These are phyloP conservation scores for Mus spretus DNA, from an alignment of 2,797 vertebrate genomes.

Conservation along the genomic window DNA sequence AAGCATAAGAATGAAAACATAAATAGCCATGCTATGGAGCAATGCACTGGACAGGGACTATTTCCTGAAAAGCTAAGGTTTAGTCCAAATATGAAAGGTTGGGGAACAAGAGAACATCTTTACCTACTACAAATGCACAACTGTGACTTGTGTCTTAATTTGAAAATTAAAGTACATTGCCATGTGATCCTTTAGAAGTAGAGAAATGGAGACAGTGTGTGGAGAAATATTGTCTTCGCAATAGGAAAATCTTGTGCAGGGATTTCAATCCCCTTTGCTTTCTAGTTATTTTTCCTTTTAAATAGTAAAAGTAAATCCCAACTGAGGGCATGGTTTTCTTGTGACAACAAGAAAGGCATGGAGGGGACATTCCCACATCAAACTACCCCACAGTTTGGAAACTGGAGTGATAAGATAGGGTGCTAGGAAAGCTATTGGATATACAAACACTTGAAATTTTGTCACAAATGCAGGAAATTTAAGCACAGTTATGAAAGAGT, in stretches of 20 bases:
- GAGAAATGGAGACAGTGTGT: accelerated
- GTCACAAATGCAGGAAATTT: background rate
- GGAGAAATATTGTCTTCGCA: background rate
- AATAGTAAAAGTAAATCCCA: background rate
- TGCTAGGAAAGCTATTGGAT: background rate
- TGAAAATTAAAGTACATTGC: constrained; percentile 13
- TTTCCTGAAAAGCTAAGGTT: background rate
- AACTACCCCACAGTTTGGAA: background rate
- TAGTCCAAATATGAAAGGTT: background rate
- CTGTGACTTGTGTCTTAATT: background rate
- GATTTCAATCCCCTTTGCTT: background rate
- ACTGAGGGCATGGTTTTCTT: background rate
- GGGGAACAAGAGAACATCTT: background rate
- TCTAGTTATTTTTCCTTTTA: background rate
- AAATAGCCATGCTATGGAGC: background rate
- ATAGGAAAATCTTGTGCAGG: background rate
- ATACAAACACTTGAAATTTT: background rate
- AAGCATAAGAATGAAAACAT: background rate
- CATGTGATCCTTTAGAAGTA: background rate
- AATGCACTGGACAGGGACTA: background rate
- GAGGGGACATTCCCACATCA: background rate
- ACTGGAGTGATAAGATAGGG: background rate
- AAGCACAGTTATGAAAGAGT: background rate
- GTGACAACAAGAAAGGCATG: background rate
- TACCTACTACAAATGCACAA: background rate